Conservation (phyloP, 2,797 vertebrate species). For the Rhinatrema bivittatum region DNA sequence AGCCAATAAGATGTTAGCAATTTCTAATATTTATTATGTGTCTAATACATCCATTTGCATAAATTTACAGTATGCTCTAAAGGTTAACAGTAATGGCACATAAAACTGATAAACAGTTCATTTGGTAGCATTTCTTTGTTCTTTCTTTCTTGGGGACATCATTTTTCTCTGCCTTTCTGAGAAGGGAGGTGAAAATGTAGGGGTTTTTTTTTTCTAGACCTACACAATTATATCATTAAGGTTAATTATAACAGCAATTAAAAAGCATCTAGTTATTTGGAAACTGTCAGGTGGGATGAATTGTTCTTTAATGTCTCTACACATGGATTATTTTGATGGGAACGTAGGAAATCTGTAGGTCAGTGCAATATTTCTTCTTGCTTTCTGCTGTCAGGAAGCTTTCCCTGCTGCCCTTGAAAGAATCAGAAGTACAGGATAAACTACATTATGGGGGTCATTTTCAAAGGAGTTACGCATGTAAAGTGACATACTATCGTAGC, state of each 20-base stretch:
- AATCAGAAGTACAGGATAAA: conserved; percentile 37
- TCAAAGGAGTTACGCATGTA: no score
- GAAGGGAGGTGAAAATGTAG: conserved; percentile 27
- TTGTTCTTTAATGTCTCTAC: conserved; percentile 47
- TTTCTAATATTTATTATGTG: conserved; percentile 56
- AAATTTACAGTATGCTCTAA: conserved; percentile 38
- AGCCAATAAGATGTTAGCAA: conserved; percentile 33
- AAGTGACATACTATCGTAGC: no score
- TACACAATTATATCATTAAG: conserved; percentile 54
- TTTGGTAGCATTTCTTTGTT: conserved; percentile 14
- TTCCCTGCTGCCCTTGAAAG: conserved; percentile 53
- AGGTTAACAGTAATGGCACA: conserved; percentile 30
- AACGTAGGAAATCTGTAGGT: conserved; percentile 44
- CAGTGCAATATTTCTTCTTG: conserved; percentile 53
- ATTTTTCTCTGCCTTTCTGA: conserved; percentile 20
- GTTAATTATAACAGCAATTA: conserved; percentile 79
- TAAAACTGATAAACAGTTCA: conserved; percentile 34
- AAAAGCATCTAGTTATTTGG: conserved; percentile 62
- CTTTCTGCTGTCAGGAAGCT: conserved; percentile 47
- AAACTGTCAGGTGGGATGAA: conserved; percentile 58
- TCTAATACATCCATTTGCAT: conserved; percentile 28
- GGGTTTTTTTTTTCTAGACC: conserved; percentile 47
- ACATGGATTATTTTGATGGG: conserved; percentile 54
- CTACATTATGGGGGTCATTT: no score
- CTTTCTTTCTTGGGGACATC: conserved; percentile 4